A percentile compares a stretch with the other conserved stretches of the same genome.
These are phyloP conservation scores for Prionailurus bengalensis DNA, from an alignment of 2,113 vertebrate genomes.

Conservation along the genomic window DNA sequence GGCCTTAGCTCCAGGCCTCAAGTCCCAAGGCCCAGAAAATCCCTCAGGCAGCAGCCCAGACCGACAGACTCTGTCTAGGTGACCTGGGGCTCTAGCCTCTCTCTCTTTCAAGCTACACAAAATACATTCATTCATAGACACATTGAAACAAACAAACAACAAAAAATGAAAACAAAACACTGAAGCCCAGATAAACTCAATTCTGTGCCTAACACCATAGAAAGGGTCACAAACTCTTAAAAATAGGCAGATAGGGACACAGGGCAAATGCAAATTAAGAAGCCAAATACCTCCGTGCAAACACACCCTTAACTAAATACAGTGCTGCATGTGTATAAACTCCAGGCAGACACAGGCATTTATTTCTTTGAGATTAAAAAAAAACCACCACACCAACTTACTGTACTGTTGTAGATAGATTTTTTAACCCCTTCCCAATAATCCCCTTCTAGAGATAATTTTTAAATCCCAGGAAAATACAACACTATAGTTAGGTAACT, in stretches of 20 bases:
- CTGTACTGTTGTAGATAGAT: background rate
- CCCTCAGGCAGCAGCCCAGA: background rate
- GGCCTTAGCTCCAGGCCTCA: conserved; percentile 40
- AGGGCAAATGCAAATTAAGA: conserved; percentile 60
- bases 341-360: conserved; percentile 27
- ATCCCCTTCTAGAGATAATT: background rate
- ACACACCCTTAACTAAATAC: conserved; percentile 53
- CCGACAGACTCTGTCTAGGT: background rate
- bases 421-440: conserved; percentile 3
- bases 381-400: background rate
- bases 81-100: background rate
- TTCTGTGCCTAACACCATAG: conserved; percentile 26
- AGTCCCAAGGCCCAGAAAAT: conserved; percentile 53
- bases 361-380: conserved; percentile 41
- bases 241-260: conserved; percentile 56
- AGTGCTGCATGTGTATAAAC: background rate
- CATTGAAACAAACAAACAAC: conserved; percentile 46
- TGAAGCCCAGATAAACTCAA: conserved; percentile 7
- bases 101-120: conserved; percentile 20
- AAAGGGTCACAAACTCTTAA: conserved; percentile 53
- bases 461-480: conserved; percentile 55
- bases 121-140: conserved; percentile 29
- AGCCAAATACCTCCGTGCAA: conserved; percentile 23
- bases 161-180: conserved; percentile 55
- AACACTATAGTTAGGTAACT: conserved; percentile 48